Evolutionary conservation across 2,113 vertebrate genomes (phyloP), one percentile per base, ranked within the genome.

Genomic region (Myrmecophaga tridactyla): DNA sequence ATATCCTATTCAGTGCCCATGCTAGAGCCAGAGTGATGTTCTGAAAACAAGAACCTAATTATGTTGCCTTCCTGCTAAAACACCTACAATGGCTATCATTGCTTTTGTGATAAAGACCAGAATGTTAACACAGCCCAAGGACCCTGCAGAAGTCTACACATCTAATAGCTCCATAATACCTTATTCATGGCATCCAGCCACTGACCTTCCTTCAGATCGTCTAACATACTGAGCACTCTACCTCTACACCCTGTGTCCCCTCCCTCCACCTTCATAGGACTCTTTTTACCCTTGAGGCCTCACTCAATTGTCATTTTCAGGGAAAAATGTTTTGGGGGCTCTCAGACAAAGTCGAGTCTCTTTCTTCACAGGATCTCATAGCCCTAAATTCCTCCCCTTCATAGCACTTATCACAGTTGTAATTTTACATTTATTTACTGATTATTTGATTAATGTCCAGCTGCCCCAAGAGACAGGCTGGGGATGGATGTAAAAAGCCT

Each of bases 161-260:
- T 23, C 39, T 5, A 3, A 36, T 14, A 8, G 14, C 13, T 18
- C 6, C 36, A 18, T 1, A 1, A 25, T 62, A 21, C 58, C 46
- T 13, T 1, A n/a, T 23, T 65, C 36, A 17, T 36, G 0, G 20
- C 4, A 31, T 25, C 14, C 69, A n/a, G 23, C 4, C 2, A 1
- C 80, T 31, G 29, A 46, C 13, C 36, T 1, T 67, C 21, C 1
- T 41, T n/a, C 31, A 34, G n/a, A 27, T 60, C 27, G 69, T 48
- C 46, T 3, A 20, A 9, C 4, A 18, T 6, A 3, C 31, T 21
- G 58, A 70, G n/a, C n/a, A n/a, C n/a, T n/a, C n/a, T n/a, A n/a
- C n/a, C n/a, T n/a, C n/a, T n/a, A n/a, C n/a, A 53, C 6, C 0
- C 21, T 27, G 25, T 10, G 17, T 11, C 72, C 48, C 23, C 62